phyloP scores from a whole-genome alignment of 2,797 vertebrate genomes.

The Schizopygopsis malacanthus region DNA sequence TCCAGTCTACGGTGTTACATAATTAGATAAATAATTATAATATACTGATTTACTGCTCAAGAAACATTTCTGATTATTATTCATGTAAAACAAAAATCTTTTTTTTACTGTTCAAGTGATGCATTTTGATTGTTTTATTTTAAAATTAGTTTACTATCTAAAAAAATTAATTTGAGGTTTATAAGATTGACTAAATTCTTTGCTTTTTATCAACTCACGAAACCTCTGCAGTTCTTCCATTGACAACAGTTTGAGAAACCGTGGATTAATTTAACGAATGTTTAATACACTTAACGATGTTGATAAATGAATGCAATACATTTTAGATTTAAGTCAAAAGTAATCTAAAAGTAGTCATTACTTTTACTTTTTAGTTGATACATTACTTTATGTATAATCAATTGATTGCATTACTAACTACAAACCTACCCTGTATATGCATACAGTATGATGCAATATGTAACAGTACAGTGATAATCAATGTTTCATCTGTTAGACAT shows the following conservation, averaged over 20 bases:
- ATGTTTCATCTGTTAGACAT: background rate
- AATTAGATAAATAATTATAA: too few species aligned
- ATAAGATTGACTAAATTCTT: too few species aligned
- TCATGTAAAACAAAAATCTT: too few species aligned
- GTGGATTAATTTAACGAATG: too few species aligned
- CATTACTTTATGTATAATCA: background rate
- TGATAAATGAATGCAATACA: too few species aligned
- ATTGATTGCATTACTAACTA: background rate
- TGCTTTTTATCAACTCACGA: too few species aligned
- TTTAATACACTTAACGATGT: background rate
- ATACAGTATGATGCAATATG: background rate
- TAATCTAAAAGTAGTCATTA: background rate
- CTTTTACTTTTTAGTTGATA: background rate
- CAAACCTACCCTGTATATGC: background rate
- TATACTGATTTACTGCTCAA: background rate
- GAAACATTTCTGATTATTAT: background rate
- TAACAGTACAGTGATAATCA: background rate
- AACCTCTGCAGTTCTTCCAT: too few species aligned
- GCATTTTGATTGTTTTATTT: too few species aligned
- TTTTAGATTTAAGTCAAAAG: background rate
- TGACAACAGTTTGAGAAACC: too few species aligned
- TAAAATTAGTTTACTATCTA: too few species aligned
- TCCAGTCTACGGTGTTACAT: background rate
- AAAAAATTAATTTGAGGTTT: too few species aligned
- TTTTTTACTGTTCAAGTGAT: too few species aligned